Conservation (phyloP, 2,113 vertebrate species). For the Cyprinodon variegatus region DNA sequence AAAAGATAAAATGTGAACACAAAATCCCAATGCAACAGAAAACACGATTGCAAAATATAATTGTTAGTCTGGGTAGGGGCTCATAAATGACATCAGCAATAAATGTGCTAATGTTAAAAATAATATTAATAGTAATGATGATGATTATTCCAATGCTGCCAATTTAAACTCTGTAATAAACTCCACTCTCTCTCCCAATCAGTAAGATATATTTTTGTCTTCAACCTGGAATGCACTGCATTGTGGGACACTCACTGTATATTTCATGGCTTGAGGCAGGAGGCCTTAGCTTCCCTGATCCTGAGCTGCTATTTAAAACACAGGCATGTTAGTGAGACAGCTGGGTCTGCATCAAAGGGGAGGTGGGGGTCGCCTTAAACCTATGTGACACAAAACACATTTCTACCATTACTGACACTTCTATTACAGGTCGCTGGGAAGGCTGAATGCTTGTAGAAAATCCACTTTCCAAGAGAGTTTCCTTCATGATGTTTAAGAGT, state of each 20-base stretch:
- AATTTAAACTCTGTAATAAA: neutral
- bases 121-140: neutral
- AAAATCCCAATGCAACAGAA: neutral
- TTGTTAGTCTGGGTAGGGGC: neutral
- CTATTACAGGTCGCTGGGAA: neutral
- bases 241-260: neutral
- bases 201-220: neutral
- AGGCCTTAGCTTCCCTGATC: slow-evolving; percentile 29
- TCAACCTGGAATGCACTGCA: neutral
- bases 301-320: slow-evolving; percentile 78
- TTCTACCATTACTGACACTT: slow-evolving; percentile 6
- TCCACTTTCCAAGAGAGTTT: slow-evolving; percentile 44
- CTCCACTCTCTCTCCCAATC: no score
- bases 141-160: neutral
- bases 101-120: neutral
- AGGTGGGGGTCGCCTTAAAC: neutral
- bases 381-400: slow-evolving; percentile 3
- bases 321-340: slow-evolving; percentile 78
- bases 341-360: slow-evolving; percentile 47
- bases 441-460: slow-evolving; percentile 3
- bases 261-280: neutral
- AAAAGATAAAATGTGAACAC: neutral
- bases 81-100: neutral
- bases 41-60: neutral
- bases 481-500: slow-evolving; percentile 9